These are phyloP conservation scores for Amblyopsis hoosieri DNA, from an alignment of 2,797 vertebrate genomes.

Conservation along the genomic window DNA sequence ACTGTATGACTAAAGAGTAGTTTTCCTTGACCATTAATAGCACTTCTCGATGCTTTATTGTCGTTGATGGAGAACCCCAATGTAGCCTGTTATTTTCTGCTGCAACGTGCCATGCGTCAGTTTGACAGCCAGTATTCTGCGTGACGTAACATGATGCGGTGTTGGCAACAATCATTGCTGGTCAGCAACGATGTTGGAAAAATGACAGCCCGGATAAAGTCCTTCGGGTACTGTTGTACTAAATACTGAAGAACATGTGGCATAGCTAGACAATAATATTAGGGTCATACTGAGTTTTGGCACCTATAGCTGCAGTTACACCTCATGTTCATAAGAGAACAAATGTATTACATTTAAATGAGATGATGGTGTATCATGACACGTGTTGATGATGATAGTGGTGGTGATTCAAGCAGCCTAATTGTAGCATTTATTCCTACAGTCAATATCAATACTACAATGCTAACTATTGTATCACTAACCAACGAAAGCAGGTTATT, in stretches of 20 bases:
- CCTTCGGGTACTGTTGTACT: not conserved
- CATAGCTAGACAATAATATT: not conserved
- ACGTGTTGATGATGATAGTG: not conserved
- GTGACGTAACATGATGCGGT: conserved; percentile 53
- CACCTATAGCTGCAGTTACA: not conserved
- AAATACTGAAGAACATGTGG: not conserved
- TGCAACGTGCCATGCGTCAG: conserved; percentile 46
- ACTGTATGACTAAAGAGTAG: not conserved
- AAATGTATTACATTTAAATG: not conserved
- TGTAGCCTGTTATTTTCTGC: conserved; percentile 8
- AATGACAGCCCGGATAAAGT: not conserved
- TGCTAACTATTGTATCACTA: too few relatives aligned
- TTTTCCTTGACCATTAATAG: not conserved
- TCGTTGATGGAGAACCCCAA: too few relatives aligned
- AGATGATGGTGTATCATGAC: not conserved
- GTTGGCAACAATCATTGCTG: conserved; percentile 13
- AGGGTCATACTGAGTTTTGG: not conserved
- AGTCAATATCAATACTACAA: not conserved
- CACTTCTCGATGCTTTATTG: not conserved
- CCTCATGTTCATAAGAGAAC: not conserved
- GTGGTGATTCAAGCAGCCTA: not conserved
- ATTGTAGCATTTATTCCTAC: not conserved
- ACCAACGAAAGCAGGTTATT: too few relatives aligned
- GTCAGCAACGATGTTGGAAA: conserved; percentile 2
- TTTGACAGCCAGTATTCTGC: conserved; percentile 18